Conservation (phyloP, 2,888 invertebrate genomes). For the Xanthorhoe spadicearia region DNA sequence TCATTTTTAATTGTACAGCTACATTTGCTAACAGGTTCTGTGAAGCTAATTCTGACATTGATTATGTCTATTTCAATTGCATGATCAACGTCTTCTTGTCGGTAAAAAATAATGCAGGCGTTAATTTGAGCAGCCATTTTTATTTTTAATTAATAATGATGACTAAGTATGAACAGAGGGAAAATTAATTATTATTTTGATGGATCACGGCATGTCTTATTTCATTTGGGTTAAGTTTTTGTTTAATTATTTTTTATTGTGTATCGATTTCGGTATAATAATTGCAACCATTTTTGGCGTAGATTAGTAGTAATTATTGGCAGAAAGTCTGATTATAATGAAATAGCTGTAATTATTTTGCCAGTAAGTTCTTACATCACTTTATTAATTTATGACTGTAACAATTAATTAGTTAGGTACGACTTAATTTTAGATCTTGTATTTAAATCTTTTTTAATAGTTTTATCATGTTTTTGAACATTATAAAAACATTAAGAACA, state of each 20-base stretch:
- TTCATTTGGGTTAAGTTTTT: conserved; percentile 76
- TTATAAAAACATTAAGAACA: too few species aligned
- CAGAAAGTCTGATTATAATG: not conserved
- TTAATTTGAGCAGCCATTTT: conserved; percentile 76
- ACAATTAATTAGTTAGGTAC: too few species aligned
- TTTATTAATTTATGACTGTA: too few species aligned
- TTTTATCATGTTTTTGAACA: too few species aligned
- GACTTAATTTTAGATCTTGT: too few species aligned
- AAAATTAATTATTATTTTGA: conserved; percentile 84
- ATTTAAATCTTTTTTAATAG: too few species aligned
- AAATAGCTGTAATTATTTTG: too few species aligned
- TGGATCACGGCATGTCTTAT: conserved; percentile 80
- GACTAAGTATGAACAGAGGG: conserved; percentile 80
- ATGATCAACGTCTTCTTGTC: conserved; percentile 55
- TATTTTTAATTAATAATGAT: conserved; percentile 84
- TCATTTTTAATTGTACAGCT: conserved; percentile 1
- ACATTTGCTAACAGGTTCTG: not conserved
- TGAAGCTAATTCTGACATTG: conserved; percentile 2
- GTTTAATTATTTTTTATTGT: conserved; percentile 31
- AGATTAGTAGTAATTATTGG: conserved; percentile 27
- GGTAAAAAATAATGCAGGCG: conserved; percentile 68
- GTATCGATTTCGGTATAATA: conserved; percentile 67
- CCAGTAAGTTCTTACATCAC: too few species aligned
- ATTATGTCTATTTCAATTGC: conserved; percentile 38
- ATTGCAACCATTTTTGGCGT: conserved; percentile 41